Evolutionary conservation across 2,888 invertebrate species (phyloP).

Genomic region (Gibbula magus): DNA sequence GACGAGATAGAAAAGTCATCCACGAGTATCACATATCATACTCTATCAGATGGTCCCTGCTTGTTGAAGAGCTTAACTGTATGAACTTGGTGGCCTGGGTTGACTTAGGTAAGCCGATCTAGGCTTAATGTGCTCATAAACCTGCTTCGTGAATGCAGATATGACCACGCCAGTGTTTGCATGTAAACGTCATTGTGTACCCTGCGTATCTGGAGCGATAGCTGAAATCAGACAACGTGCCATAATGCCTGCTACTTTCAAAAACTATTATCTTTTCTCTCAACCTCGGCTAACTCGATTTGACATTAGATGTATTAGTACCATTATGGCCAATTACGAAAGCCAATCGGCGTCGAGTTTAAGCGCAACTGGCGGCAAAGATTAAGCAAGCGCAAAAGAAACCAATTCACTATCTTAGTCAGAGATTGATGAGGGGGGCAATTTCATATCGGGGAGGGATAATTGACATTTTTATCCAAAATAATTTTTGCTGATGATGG

Average conservation of each 20-base stretch:
- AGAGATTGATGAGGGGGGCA: conserved; percentile 1
- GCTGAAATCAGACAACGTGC: no score
- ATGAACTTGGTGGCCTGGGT: no score
- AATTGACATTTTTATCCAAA: conserved; percentile 21
- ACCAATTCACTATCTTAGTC: background rate
- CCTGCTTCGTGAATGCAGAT: background rate
- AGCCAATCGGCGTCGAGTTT: conserved; percentile 7
- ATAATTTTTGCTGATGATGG: conserved; percentile 21
- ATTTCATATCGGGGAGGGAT: conserved; percentile 16
- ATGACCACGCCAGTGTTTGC: no score
- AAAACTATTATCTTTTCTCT: background rate
- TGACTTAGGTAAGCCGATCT: background rate
- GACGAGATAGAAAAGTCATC: no score
- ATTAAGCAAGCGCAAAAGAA: conserved; percentile 20
- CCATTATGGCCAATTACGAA: conserved; percentile 4
- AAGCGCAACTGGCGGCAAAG: conserved; percentile 1
- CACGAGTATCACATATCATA: no score
- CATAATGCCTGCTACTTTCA: background rate
- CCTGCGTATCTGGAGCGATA: no score
- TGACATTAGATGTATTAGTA: conserved; percentile 2
- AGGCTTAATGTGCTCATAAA: background rate
- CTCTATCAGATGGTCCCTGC: no score
- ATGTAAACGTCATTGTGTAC: no score
- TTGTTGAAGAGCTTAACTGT: no score
- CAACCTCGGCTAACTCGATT: background rate